These are phyloP conservation scores for Colletes gigas DNA, from an alignment of 1,140 invertebrate species.

Conservation along the genomic window DNA sequence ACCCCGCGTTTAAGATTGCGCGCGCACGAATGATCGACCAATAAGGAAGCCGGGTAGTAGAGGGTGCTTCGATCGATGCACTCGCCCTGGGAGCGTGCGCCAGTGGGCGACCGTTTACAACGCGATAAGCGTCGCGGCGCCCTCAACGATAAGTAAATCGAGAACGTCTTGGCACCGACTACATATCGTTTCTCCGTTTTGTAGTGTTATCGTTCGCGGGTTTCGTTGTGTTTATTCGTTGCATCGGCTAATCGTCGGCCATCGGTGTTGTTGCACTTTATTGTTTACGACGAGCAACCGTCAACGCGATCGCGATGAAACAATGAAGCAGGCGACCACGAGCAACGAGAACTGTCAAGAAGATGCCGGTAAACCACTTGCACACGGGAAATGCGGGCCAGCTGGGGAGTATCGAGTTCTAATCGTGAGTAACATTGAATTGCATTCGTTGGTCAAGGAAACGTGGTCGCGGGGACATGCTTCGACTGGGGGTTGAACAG, in stretches of 20 bases:
- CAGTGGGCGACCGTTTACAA: constrained; percentile 53
- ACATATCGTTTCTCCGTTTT: not conserved
- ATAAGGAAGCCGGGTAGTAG: constrained; percentile 47
- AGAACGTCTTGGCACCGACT: constrained; percentile 37
- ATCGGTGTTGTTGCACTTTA: constrained; percentile 4
- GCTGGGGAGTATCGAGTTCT: constrained; percentile 48
- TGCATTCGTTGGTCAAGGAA: not conserved
- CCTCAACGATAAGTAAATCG: constrained; percentile 42
- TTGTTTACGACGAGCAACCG: not conserved
- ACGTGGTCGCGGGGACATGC: not conserved
- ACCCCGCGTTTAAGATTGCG: not conserved
- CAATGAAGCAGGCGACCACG: constrained; percentile 40
- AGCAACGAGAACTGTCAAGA: constrained; percentile 54
- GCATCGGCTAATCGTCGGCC: not conserved
- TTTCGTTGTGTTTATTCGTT: not conserved
- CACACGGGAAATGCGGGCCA: constrained; percentile 36
- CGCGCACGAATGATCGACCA: constrained; percentile 42
- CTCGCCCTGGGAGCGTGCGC: constrained; percentile 60
- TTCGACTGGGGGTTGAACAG: not conserved
- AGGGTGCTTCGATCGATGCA: constrained; percentile 70
- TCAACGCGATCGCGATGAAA: constrained; percentile 21
- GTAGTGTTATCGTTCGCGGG: constrained; percentile 10
- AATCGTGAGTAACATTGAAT: constrained; percentile 65
- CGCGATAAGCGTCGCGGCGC: constrained; percentile 66
- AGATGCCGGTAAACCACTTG: constrained; percentile 59